Conservation (phyloP, 2,113 vertebrate species). For the Orthochromis malagaraziensis region DNA sequence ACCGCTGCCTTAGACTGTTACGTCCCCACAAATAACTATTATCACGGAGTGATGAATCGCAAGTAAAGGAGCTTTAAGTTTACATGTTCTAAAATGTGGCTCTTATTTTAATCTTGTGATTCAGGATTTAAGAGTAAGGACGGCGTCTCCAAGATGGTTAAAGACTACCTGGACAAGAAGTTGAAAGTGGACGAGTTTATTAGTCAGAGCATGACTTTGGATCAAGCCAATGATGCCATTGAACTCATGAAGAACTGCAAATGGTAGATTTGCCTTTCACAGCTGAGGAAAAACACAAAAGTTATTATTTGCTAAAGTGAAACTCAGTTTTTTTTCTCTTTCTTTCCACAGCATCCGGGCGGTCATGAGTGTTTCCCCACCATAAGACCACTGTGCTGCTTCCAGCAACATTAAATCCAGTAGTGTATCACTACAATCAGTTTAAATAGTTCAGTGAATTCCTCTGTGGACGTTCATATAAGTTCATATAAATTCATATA, state of each 20-base stretch:
- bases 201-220: slow-evolving; percentile 71
- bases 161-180: slow-evolving; percentile 74
- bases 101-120: not conserved
- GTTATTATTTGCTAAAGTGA: not conserved
- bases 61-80: not conserved
- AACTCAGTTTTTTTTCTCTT: not conserved
- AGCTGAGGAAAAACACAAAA: not conserved
- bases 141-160: slow-evolving; percentile 67
- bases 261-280: slow-evolving; percentile 52
- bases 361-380: slow-evolving; percentile 72
- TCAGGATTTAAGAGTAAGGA: slow-evolving; percentile 71
- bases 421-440: not conserved
- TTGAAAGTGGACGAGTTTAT: slow-evolving; percentile 73
- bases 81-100: not conserved
- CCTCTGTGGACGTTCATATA: not conserved
- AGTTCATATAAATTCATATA: too few species aligned
- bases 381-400: not conserved
- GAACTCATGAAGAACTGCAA: slow-evolving; percentile 70
- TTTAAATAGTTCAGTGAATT: not conserved
- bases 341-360: slow-evolving; percentile 78
- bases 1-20: not conserved
- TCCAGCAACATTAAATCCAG: not conserved
- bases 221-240: slow-evolving; percentile 74
- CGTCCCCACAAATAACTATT: accelerated
- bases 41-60: accelerated